Base-by-base conservation (phyloP, 2,797 vertebrate genomes). In the Trachurus trachurus region DNA sequence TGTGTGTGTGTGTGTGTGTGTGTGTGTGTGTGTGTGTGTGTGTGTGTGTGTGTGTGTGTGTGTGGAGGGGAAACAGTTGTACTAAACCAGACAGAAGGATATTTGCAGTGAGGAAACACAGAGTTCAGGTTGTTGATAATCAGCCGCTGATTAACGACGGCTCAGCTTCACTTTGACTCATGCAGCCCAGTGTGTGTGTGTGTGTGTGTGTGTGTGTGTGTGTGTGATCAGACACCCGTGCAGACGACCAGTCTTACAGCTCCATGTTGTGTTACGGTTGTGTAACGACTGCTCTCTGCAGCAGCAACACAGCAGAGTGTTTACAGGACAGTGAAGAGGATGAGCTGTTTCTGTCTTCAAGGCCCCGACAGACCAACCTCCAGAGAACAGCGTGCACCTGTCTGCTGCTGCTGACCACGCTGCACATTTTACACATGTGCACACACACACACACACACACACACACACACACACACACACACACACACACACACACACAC, bases 311-410 rank as follows among this genome's bases (percentile, higher is more conserved):
- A 16, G n/a, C n/a, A 26, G 3, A 57, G 39, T 22, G 66, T 87
- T 78, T 75, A 84, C 57, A 37, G 16, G 58, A 45, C 47, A n/a
- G 53, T 11, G 37, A 15, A 17, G 10, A 56, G 62, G 69, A 86
- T 57, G 78, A 69, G 47, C 62, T 82, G 76, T 88, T 65, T 78
- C 77, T 82, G 65, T 87, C 2, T 5, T 31, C 85, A 87, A 87
- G 86, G 84, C 58, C 84, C 39, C 26, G 54, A 60, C n/a, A 78
- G 54, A 81, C 77, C 45, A 78, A 66, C 70, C 60, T 67, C 15
- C 47, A 13, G 76, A 73, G 83, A 83, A 82, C 83, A 83, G 59
- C 44, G 31, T 17, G 74, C 77, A 82, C 67, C 71, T 62, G 45
- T 67, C 66, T 45, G 26, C 26, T 45, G 26, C 26, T 1, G 6